Conservation (phyloP, 2,888 invertebrate species). For the Steinernema carpocapsae region DNA sequence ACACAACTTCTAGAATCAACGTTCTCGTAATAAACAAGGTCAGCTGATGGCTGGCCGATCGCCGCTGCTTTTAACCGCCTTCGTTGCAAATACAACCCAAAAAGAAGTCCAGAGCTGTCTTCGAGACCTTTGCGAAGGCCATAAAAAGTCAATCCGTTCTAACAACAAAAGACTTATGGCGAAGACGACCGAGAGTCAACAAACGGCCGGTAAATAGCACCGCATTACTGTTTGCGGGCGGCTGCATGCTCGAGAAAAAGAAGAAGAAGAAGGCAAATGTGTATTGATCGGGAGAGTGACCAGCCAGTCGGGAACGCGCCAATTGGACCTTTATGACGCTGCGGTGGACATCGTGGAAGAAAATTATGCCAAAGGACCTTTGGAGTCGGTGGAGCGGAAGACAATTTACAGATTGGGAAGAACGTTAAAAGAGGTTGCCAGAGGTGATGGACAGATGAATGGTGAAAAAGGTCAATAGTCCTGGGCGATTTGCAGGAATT, state of each 20-base stretch:
- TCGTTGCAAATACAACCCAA: constrained; percentile 19
- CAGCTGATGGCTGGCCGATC: no score
- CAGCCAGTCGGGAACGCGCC: neutral
- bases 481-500: no score
- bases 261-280: neutral
- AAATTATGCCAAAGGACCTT: constrained; percentile 15
- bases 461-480: no score
- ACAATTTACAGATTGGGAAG: neutral
- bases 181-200: neutral
- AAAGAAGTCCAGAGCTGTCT: neutral
- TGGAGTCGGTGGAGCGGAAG: constrained; percentile 6
- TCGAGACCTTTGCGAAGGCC: neutral
- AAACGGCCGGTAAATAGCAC: constrained; percentile 12
- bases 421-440: neutral
- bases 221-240: neutral
- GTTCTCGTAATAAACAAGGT: no score
- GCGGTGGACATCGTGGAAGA: neutral
- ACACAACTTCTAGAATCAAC: no score
- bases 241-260: constrained; percentile 10
- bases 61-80: neutral
- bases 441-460: no score
- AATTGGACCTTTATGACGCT: constrained; percentile 6
- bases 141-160: constrained; percentile 16
- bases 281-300: constrained; percentile 25
- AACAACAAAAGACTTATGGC: constrained; percentile 20